phyloP scores from a whole-genome alignment of 2,797 vertebrate species.

The Allobates femoralis region DNA sequence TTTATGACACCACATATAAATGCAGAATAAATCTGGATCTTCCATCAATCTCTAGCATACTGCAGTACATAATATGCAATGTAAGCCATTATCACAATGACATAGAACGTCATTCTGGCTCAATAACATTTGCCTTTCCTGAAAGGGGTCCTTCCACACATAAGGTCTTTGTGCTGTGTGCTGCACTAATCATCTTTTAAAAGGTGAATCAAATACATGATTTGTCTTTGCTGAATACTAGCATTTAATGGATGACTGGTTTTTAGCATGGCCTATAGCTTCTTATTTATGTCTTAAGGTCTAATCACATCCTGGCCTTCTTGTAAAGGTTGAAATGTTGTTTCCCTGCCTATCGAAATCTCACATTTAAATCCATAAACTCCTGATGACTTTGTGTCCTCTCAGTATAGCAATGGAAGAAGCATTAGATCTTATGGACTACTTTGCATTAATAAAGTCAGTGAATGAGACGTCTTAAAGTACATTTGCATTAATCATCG shows the following conservation, averaged over 20 bases:
- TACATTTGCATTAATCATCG: constrained; percentile 43
- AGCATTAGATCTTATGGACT: constrained; percentile 23
- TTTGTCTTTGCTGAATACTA: constrained; percentile 38
- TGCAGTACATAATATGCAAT: not conserved
- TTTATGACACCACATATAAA: not conserved
- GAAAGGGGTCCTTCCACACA: not conserved
- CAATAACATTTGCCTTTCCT: constrained; percentile 5
- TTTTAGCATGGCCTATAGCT: constrained; percentile 49
- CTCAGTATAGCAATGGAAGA: constrained; percentile 22
- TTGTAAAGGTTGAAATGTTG: constrained; percentile 57
- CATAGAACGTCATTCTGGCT: not conserved
- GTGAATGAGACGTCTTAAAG: not conserved
- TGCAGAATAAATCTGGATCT: not conserved
- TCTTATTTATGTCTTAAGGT: constrained; percentile 55
- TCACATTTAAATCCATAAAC: constrained; percentile 58
- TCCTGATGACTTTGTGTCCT: constrained; percentile 58
- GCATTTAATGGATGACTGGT: constrained; percentile 44
- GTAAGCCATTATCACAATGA: not conserved
- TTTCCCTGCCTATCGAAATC: constrained; percentile 53
- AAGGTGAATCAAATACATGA: constrained; percentile 47
- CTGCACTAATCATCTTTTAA: constrained; percentile 41
- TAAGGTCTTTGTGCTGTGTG: not conserved
- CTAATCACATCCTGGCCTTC: constrained; percentile 51
- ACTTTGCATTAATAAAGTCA: constrained; percentile 32
- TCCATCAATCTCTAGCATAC: not conserved